Evolutionary conservation across 2,888 invertebrate species (phyloP), one percentile per base, ranked within the genome.

Genomic region (Protophormia terraenovae): DNA sequence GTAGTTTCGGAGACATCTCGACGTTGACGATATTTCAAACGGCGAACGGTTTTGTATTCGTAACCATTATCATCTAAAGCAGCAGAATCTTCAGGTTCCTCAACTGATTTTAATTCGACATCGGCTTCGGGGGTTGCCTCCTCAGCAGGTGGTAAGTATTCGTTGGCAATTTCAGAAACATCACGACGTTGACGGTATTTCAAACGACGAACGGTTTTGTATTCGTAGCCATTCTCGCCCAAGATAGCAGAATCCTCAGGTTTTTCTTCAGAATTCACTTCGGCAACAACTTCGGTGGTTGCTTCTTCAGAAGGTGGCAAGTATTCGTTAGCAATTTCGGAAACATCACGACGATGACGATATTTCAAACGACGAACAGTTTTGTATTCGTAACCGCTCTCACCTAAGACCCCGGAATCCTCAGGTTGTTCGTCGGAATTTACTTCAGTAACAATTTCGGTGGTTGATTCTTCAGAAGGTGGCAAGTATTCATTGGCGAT

Each of bases 321-420:
- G 58, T 90, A 90, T 12, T 91, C 90, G 66, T 80, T 87, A 41
- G 89, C 84, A 12, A 91, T 71, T 73, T 91, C 90, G 0, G 81
- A 84, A 0, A 88, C 88, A 87, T n/a, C n/a, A n/a, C n/a, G n/a
- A n/a, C n/a, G n/a, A n/a, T n/a, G n/a, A n/a, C n/a, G n/a, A n/a
- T n/a, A n/a, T n/a, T n/a, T n/a, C n/a, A n/a, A n/a, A n/a, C n/a
- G n/a, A n/a, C n/a, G 76, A 0, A 82, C 71, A 10, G 82, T 75
- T 47, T 79, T 86, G 60, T 86, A 86, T 50, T 79, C 83, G 12
- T 86, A 86, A 0, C 83, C 86, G 77, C 76, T 69, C 14, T 64
- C 67, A n/a, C 73, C 73, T 2, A 86, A 58, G 10, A 71, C 72
- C 32, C 77, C 75, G 2, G 75, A 35, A 10, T 76, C 79, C 5